Evolutionary conservation across 2,888 invertebrate genomes (phyloP).

Genomic region (Trichopria drosophilae): DNA sequence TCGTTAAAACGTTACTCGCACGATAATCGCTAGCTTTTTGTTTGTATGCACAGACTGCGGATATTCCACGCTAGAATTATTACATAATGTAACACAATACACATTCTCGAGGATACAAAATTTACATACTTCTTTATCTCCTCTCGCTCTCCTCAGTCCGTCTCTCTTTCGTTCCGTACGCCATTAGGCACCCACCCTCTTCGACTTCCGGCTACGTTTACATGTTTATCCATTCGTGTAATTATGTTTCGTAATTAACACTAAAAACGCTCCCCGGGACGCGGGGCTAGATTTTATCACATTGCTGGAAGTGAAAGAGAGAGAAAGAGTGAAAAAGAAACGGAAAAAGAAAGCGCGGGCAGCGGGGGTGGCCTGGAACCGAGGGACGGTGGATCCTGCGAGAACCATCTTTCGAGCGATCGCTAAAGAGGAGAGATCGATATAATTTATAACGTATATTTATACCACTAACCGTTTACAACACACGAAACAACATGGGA

Average conservation of each 20-base stretch:
- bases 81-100: conserved; percentile 44
- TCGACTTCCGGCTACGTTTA: too few species aligned
- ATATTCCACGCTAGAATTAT: conserved; percentile 31
- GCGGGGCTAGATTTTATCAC: conserved; percentile 10
- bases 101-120: conserved; percentile 56
- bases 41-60: conserved; percentile 45
- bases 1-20: conserved; percentile 39
- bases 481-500: conserved; percentile 45
- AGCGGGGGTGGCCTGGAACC: too few species aligned
- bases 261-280: conserved; percentile 12
- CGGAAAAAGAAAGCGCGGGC: too few species aligned
- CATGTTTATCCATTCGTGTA: conserved; percentile 10
- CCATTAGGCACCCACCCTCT: conserved; percentile 12
- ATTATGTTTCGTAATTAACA: conserved; percentile 25
- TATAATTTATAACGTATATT: conserved; percentile 41
- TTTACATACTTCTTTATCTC: conserved; percentile 43
- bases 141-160: conserved; percentile 8
- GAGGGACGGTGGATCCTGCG: too few species aligned
- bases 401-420: conserved; percentile 20
- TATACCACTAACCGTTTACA: conserved; percentile 48
- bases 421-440: conserved; percentile 31
- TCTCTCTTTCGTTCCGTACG: conserved; percentile 9
- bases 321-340: too few species aligned
- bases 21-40: conserved; percentile 42
- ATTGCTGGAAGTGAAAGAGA: too few species aligned